phyloP scores from a whole-genome alignment of 2,113 vertebrate species.

The Meles meles region DNA sequence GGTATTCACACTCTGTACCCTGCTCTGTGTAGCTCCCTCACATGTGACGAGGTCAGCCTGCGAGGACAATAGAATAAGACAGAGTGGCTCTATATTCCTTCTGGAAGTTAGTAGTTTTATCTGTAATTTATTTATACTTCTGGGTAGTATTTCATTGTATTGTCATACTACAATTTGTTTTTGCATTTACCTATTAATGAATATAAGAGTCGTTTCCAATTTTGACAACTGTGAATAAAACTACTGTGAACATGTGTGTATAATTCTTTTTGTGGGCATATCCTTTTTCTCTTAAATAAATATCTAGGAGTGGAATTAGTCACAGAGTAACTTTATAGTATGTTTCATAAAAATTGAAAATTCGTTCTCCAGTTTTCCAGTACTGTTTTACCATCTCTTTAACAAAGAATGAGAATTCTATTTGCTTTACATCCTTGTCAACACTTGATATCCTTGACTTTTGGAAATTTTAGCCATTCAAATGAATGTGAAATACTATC shows the following conservation, averaged over 20 bases:
- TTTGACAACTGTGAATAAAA: conserved; percentile 1
- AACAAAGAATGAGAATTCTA: neutral
- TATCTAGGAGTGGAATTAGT: neutral
- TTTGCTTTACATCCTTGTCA: neutral
- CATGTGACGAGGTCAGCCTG: neutral
- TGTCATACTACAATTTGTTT: neutral
- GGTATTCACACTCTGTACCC: neutral
- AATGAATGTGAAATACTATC: neutral
- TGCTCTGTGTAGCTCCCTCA: neutral
- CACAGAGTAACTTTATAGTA: neutral
- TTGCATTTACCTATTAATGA: neutral
- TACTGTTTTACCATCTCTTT: neutral
- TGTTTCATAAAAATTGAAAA: neutral
- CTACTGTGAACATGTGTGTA: neutral
- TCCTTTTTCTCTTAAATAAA: neutral
- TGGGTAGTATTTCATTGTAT: neutral
- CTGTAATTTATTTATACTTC: neutral
- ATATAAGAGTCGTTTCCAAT: neutral
- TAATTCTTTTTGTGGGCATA: neutral
- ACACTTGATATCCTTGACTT: neutral
- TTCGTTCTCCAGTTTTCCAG: neutral
- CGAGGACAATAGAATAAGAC: neutral
- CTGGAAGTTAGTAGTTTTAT: neutral
- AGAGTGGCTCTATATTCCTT: neutral
- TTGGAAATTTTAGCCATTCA: neutral